Percentiles rank a stretch among this genome's conserved stretches.
Evolutionary conservation across 2,888 invertebrate species (phyloP).

Genomic region (Phyllotreta cruciferae): DNA sequence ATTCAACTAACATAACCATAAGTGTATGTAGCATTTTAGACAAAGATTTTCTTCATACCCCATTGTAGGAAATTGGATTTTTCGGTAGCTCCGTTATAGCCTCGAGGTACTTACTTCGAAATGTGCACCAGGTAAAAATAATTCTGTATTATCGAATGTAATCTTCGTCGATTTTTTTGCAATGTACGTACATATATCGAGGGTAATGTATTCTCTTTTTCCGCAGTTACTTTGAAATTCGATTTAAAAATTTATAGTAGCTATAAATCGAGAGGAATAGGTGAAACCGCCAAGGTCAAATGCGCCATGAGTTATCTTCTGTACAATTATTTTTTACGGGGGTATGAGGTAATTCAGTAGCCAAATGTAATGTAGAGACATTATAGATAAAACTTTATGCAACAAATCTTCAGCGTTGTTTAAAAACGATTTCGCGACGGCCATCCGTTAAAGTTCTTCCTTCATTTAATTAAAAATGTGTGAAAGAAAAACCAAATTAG

Average conservation of each 20-base stretch:
- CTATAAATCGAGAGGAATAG: no score
- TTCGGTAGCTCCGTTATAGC: constrained; percentile 2
- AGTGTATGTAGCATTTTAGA: constrained; percentile 19
- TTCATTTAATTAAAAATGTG: constrained; percentile 39
- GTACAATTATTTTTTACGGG: no score
- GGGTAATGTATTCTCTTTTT: no score
- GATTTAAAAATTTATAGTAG: no score
- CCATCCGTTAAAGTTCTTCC: constrained; percentile 29
- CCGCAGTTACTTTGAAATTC: no score
- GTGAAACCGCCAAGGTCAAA: no score
- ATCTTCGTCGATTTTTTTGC: no score
- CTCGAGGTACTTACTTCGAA: background rate
- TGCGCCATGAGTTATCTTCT: no score
- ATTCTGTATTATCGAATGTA: no score
- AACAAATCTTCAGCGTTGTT: constrained; percentile 25
- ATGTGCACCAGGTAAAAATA: background rate
- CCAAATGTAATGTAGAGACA: constrained; percentile 17
- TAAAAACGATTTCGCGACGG: constrained; percentile 26
- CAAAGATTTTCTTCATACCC: constrained; percentile 19
- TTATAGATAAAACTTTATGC: constrained; percentile 25
- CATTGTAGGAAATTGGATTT: constrained; percentile 17
- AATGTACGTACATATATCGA: no score
- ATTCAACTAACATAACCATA: constrained; percentile 24
- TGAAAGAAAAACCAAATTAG: constrained; percentile 37
- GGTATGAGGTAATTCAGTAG: no score